A percentile compares a stretch with the other conserved stretches of the same genome.
phyloP scores from a whole-genome alignment of 2,888 invertebrate species.

The Drosophila mimica region DNA sequence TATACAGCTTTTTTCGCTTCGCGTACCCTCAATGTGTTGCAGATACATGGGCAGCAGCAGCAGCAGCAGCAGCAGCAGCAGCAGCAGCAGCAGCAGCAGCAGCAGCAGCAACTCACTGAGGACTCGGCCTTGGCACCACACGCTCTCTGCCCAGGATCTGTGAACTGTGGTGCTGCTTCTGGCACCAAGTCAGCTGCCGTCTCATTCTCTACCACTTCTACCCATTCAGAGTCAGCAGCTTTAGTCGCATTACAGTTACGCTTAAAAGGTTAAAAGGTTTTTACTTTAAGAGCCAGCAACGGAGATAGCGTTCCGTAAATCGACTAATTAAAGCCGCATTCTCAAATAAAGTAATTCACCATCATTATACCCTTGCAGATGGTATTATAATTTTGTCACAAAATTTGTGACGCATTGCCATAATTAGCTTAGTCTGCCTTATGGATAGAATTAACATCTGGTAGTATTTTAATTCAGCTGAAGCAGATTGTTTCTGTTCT shows the following conservation, averaged over 20 bases:
- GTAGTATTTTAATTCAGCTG: not conserved
- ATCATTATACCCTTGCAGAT: not conserved
- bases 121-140: constrained; percentile 61
- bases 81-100: constrained; percentile 20
- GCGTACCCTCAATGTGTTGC: constrained; percentile 76
- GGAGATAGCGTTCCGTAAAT: constrained; percentile 44
- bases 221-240: constrained; percentile 55
- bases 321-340: constrained; percentile 61
- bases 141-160: constrained; percentile 9
- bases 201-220: constrained; percentile 9
- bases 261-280: constrained; percentile 76
- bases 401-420: not conserved
- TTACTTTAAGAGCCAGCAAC: constrained; percentile 59
- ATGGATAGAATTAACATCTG: no score
- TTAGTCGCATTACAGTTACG: constrained; percentile 73
- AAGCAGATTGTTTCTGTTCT: no score
- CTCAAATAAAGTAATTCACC: constrained; percentile 56
- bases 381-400: not conserved
- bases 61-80: constrained; percentile 17
- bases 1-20: constrained; percentile 53
- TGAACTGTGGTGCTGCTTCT: constrained; percentile 4
- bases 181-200: constrained; percentile 20
- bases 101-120: constrained; percentile 38
- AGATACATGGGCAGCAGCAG: constrained; percentile 52
- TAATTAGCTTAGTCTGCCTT: no score